Conservation (phyloP, 2,113 vertebrate species). For the Tragelaphus imberbis region DNA sequence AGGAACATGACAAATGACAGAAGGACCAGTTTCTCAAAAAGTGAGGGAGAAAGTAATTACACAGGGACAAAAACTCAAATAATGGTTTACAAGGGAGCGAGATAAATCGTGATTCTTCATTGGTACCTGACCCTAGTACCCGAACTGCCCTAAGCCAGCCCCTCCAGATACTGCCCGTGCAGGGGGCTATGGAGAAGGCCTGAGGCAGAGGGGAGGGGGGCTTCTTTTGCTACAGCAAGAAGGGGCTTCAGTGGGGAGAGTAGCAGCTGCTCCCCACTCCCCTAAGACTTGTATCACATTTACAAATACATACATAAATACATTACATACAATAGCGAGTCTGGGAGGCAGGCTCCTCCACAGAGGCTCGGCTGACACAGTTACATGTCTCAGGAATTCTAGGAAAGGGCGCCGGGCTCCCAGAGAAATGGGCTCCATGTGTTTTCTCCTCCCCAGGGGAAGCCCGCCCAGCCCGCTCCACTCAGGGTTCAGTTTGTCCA, state of each 20-base stretch:
- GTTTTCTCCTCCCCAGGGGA: conserved; percentile 42
- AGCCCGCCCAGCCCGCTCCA: neutral
- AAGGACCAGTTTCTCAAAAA: conserved; percentile 24
- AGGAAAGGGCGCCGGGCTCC: conserved; percentile 49
- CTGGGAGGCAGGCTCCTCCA: conserved; percentile 73
- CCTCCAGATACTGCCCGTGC: neutral
- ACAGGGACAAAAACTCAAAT: conserved; percentile 11
- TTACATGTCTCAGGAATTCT: conserved; percentile 54
- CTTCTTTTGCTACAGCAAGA: conserved; percentile 52
- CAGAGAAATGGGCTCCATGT: conserved; percentile 57
- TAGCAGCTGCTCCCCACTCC: conserved; percentile 68
- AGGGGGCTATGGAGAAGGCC: conserved; percentile 3
- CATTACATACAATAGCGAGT: conserved; percentile 85
- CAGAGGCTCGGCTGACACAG: conserved; percentile 73
- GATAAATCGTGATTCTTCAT: conserved; percentile 49
- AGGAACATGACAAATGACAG: conserved; percentile 22
- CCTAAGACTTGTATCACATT: conserved; percentile 81
- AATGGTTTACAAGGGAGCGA: conserved; percentile 1
- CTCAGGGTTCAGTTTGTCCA: conserved; percentile 81
- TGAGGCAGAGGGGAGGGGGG: conserved; percentile 9
- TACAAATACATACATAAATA: conserved; percentile 90
- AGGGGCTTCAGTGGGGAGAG: conserved; percentile 38
- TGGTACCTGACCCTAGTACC: conserved; percentile 10
- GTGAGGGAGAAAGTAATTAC: neutral
- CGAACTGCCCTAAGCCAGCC: conserved; percentile 39